Conservation (phyloP, 2,797 vertebrate genomes). For the Lagodon rhomboides region DNA sequence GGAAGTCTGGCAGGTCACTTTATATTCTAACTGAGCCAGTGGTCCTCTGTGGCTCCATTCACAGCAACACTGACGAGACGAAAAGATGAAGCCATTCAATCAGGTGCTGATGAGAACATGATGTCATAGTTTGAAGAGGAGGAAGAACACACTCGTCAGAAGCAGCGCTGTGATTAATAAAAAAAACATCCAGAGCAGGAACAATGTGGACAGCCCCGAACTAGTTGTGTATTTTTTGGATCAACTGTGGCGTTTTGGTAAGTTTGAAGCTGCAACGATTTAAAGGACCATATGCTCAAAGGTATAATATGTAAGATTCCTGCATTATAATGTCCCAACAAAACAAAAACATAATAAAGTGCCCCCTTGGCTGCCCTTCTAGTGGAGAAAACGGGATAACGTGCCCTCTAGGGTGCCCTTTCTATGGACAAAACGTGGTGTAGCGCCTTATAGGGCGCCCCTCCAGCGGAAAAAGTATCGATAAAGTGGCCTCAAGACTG, state of each 20-base stretch:
- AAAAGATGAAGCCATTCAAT: slow-evolving; percentile 43
- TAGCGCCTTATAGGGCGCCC: no score
- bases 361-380: no score
- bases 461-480: no score
- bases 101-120: slow-evolving; percentile 41
- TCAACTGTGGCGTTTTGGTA: background rate
- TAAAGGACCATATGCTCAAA: background rate
- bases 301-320: no score
- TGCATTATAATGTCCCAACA: no score
- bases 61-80: slow-evolving; percentile 5
- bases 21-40: slow-evolving; percentile 4
- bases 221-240: background rate
- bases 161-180: background rate
- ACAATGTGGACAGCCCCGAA: background rate
- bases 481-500: no score
- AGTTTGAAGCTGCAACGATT: background rate
- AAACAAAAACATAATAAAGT: no score
- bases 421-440: no score
- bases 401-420: no score
- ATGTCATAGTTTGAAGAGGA: slow-evolving; percentile 20
- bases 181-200: background rate
- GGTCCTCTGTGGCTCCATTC: slow-evolving; percentile 18
- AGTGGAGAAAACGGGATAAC: no score
- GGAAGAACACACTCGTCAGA: background rate
- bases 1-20: background rate